Evolutionary conservation across 2,888 invertebrate genomes (phyloP).

Genomic region (Myopa tessellatipennis): DNA sequence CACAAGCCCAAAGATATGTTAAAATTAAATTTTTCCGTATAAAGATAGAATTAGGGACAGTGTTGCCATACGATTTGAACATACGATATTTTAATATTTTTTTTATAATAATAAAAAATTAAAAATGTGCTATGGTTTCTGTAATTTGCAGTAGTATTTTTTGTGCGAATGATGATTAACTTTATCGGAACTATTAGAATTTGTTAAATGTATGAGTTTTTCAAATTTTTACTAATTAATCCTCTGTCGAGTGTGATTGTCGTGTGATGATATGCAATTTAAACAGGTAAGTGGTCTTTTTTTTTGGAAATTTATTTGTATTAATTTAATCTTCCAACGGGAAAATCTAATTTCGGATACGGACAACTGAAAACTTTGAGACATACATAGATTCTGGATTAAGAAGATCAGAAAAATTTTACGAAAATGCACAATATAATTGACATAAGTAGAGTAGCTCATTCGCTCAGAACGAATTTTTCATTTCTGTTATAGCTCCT

Average conservation of each 20-base stretch:
- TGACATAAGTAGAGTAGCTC: too few species aligned
- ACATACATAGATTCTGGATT: too few species aligned
- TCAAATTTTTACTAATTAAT: slow-evolving; percentile 53
- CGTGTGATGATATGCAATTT: slow-evolving; percentile 67
- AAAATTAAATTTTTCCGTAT: slow-evolving; percentile 24
- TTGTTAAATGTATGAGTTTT: slow-evolving; percentile 35
- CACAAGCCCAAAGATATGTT: slow-evolving; percentile 20
- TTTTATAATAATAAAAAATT: slow-evolving; percentile 33
- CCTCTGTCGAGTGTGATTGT: slow-evolving; percentile 63
- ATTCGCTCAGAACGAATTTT: too few species aligned
- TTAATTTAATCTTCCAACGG: too few species aligned
- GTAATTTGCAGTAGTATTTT: neutral
- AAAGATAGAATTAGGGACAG: slow-evolving; percentile 32
- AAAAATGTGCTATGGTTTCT: slow-evolving; percentile 7
- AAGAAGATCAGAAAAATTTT: too few species aligned
- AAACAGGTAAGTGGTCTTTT: slow-evolving; percentile 60
- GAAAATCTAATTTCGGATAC: too few species aligned
- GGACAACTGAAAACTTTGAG: too few species aligned
- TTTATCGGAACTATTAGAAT: slow-evolving; percentile 18
- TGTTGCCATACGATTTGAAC: slow-evolving; percentile 43
- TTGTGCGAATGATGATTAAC: slow-evolving; percentile 13
- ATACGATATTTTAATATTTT: slow-evolving; percentile 31
- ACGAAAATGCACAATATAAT: too few species aligned
- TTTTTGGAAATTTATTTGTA: too few species aligned
- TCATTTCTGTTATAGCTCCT: too few species aligned